Evolutionary conservation across 1,140 invertebrate genomes (phyloP), one percentile per base, ranked within the genome.

Genomic region (Vanessa atalanta): DNA sequence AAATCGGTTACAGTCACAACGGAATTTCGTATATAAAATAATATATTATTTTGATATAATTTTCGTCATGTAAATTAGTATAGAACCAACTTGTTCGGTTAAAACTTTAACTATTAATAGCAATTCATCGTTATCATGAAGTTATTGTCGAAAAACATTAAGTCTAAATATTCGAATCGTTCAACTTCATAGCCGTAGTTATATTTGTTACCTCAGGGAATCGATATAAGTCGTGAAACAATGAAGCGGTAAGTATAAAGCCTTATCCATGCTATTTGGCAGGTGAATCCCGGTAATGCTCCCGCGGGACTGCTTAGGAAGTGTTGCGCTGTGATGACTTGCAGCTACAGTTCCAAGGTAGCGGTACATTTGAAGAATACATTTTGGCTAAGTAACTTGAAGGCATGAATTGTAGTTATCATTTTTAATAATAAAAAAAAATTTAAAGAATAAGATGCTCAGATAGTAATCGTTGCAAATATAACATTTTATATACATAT

Each of bases 191-290:
- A 26, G 50, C 0, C 72, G 55, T 50, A 16, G 50, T 0, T 76
- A 55, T 50, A 31, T 69, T 47, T 37, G 6, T 12, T 70, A 63
- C 68, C 68, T 63, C 26, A 13, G 68, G 68, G 68, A 63, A 12
- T 47, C 66, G 57, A n/a, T 20, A 70, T 47, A 67, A 63, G 47
- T 53, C 60, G 26, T 77, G 70, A 80, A 80, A 83, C 77, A 83
- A 75, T 26, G 50, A 51, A 72, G 78, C 83, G 84, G 83, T 82
- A 77, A 83, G 83, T 77, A 84, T 84, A 90, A 88, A 81, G 86
- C 66, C 55, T 80, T 75, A 81, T 80, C 75, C 77, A 73, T 47
- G 68, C 66, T 75, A 78, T 75, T 82, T 79, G 79, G 76, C 82
- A 80, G 83, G 82, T 82, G 80, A 82, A 76, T 81, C 80, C 76